Conservation (phyloP, 2,888 invertebrate species). For the Eupithecia inturbata region DNA sequence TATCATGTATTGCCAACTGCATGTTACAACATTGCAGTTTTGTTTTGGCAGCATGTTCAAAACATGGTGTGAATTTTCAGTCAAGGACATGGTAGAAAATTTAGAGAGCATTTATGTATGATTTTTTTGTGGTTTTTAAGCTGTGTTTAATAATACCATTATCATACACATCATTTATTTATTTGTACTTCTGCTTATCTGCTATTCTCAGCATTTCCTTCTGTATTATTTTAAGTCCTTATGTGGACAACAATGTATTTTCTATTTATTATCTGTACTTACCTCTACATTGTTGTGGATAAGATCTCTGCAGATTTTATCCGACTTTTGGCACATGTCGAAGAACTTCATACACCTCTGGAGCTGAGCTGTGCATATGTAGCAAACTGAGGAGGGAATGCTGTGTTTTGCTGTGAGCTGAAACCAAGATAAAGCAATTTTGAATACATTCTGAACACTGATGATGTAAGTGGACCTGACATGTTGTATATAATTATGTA, state of each 20-base stretch:
- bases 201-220: no score
- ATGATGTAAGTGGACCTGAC: background rate
- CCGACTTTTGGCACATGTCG: conserved; percentile 30
- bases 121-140: no score
- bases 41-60: no score
- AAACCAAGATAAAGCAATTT: conserved; percentile 9
- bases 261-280: background rate
- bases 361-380: conserved; percentile 26
- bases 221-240: no score
- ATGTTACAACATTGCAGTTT: no score
- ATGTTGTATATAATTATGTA: no score
- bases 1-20: no score
- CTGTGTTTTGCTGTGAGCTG: conserved; percentile 13
- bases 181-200: background rate
- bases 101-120: no score
- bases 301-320: conserved; percentile 27
- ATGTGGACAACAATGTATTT: background rate
- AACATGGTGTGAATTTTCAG: no score
- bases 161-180: no score
- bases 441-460: background rate
- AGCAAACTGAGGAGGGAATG: conserved; percentile 19
- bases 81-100: no score
- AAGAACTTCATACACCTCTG: conserved; percentile 21
- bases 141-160: no score
- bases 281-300: conserved; percentile 19